Conservation (phyloP, 2,113 vertebrate species). For the Emydura subglobosa region DNA sequence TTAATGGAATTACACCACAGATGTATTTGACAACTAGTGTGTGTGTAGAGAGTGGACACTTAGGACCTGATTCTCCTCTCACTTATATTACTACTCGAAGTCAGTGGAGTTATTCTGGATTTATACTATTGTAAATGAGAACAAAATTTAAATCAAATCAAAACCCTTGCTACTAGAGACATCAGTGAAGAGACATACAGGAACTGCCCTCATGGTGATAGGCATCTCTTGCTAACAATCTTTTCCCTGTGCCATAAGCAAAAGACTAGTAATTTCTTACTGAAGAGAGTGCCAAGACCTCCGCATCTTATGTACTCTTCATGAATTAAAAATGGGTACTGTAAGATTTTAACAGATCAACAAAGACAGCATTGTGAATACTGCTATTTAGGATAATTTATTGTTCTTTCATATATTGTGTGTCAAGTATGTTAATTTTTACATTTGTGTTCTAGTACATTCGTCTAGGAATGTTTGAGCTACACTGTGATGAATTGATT, state of each 20-base stretch:
- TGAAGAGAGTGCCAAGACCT: not conserved
- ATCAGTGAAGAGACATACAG: not conserved
- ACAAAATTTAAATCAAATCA: not conserved
- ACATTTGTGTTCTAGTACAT: constrained; percentile 74
- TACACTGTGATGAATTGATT: constrained; percentile 87
- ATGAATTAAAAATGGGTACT: not conserved
- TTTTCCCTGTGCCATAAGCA: not conserved
- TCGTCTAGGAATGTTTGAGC: constrained; percentile 89
- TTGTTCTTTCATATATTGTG: not conserved
- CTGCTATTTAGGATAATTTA: not conserved
- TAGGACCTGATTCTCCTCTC: not conserved
- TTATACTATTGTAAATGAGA: not conserved
- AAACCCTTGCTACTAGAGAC: not conserved
- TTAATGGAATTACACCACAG: not conserved
- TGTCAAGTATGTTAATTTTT: not conserved
- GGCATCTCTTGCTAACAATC: not conserved
- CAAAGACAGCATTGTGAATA: not conserved
- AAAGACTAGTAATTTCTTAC: not conserved
- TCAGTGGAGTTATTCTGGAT: not conserved
- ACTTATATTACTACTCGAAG: not conserved
- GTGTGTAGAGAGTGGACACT: not conserved
- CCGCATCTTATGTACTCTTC: not conserved
- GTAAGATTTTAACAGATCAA: not conserved
- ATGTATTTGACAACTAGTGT: not conserved
- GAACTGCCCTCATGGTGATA: not conserved